phyloP scores from a whole-genome alignment of 1,140 invertebrate species.

The Orchesella cincta region DNA sequence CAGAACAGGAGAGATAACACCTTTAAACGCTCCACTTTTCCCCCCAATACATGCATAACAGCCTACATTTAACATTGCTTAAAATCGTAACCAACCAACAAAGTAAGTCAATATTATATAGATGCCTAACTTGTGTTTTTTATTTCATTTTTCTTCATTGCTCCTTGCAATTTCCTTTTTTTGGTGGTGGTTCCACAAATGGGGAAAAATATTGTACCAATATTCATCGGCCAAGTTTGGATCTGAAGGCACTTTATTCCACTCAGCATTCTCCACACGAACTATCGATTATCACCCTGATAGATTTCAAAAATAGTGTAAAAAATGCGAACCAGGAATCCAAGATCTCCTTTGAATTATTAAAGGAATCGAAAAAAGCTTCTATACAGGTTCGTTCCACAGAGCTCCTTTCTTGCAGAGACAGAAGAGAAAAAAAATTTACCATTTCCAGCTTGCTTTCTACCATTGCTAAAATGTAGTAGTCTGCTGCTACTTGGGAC shows the following conservation, averaged over 20 bases:
- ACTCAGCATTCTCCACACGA: conserved; percentile 47
- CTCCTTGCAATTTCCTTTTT: too few relatives aligned
- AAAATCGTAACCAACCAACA: too few relatives aligned
- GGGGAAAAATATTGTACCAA: neutral
- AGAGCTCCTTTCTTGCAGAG: neutral
- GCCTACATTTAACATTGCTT: too few relatives aligned
- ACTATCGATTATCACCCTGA: conserved; percentile 53
- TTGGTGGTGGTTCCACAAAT: conserved; percentile 33
- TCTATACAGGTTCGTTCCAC: conserved; percentile 1
- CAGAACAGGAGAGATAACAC: too few relatives aligned
- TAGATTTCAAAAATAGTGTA: conserved; percentile 50
- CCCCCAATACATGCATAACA: too few relatives aligned
- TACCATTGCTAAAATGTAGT: neutral
- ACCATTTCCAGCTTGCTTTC: too few relatives aligned
- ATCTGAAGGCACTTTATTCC: conserved; percentile 41
- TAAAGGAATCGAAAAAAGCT: conserved; percentile 37
- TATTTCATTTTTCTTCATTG: too few relatives aligned
- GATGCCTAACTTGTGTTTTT: too few relatives aligned
- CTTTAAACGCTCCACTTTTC: too few relatives aligned
- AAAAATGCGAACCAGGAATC: conserved; percentile 45
- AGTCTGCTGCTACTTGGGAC: too few relatives aligned
- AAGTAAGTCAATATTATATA: too few relatives aligned
- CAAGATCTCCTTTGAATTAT: conserved; percentile 52
- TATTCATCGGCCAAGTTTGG: conserved; percentile 42
- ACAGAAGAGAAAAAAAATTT: too few relatives aligned